These are phyloP conservation scores for Saimiri boliviensis DNA, from an alignment of 2,113 vertebrate genomes.

Conservation along the genomic window DNA sequence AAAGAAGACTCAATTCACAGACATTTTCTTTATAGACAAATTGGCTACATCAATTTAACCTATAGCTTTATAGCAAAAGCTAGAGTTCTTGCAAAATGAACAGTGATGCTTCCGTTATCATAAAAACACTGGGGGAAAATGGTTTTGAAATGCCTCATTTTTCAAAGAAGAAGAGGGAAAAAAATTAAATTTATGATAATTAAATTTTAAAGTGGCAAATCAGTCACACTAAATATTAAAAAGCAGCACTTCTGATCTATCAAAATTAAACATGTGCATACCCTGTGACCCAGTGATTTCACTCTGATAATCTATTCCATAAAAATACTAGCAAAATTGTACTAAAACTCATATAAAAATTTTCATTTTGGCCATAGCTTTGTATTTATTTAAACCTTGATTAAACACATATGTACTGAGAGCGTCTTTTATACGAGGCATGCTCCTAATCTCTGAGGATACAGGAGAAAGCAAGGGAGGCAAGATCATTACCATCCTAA, in stretches of 20 bases:
- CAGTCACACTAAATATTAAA: constrained; percentile 71
- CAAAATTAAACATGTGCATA: constrained; percentile 57
- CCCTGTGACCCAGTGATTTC: not conserved
- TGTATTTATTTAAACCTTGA: not conserved
- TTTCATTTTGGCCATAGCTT: not conserved
- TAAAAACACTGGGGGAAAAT: not conserved
- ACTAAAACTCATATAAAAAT: not conserved
- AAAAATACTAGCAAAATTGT: not conserved
- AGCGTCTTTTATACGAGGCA: not conserved
- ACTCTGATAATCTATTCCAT: not conserved
- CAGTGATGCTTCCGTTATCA: not conserved
- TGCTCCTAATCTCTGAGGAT: not conserved
- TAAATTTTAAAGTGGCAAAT: constrained; percentile 67
- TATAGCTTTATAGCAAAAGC: constrained; percentile 1
- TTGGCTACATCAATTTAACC: constrained; percentile 28
- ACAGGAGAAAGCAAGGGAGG: not conserved
- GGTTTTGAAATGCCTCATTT: constrained; percentile 36
- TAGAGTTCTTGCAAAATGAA: not conserved
- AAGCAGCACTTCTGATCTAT: constrained; percentile 57
- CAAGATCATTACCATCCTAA: not conserved
- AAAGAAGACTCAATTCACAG: constrained; percentile 23
- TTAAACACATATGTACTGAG: not conserved
- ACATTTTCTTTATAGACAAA: constrained; percentile 7
- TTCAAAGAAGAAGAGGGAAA: constrained; percentile 54
- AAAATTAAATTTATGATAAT: constrained; percentile 69